phyloP scores from a whole-genome alignment of 2,113 vertebrate genomes.

The Eulacestoma nigropectus region DNA sequence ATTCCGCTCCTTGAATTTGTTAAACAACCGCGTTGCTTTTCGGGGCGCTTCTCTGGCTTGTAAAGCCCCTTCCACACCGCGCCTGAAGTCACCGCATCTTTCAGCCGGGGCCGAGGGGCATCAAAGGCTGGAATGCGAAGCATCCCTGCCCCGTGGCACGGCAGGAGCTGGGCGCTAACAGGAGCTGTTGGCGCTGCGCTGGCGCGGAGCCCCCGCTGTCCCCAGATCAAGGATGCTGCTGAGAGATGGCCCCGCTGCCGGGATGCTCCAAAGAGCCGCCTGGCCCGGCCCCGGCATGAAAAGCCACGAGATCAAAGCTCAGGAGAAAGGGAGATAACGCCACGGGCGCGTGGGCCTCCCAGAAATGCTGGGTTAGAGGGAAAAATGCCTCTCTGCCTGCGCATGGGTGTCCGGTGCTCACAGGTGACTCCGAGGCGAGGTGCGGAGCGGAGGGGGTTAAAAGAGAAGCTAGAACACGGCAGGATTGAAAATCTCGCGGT shows the following conservation, averaged over 20 bases:
- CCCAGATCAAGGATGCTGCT: neutral
- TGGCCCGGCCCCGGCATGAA: neutral
- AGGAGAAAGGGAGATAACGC: neutral
- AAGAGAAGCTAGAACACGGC: neutral
- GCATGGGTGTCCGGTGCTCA: neutral
- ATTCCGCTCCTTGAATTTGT: neutral
- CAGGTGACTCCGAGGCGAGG: neutral
- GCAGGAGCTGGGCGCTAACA: conserved; percentile 63
- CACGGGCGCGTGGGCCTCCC: neutral
- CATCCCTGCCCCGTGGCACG: conserved; percentile 32
- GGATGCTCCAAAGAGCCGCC: neutral
- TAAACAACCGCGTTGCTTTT: rapidly evolving
- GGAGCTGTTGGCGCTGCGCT: conserved; percentile 66
- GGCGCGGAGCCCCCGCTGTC: neutral
- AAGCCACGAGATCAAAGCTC: conserved; percentile 42
- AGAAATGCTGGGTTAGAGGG: neutral
- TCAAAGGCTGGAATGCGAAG: conserved; percentile 72
- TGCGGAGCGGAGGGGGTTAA: neutral
- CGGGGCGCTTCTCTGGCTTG: no score
- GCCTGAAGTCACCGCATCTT: neutral
- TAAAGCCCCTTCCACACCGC: neutral
- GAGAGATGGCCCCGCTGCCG: conserved; percentile 34
- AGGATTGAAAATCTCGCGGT: neutral
- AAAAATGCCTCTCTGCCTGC: neutral
- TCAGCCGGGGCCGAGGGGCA: conserved; percentile 42